A percentile compares a stretch with the other conserved stretches of the same genome.
Evolutionary conservation across 2,888 invertebrate genomes (phyloP).

Genomic region (Lasius fuliginosus): DNA sequence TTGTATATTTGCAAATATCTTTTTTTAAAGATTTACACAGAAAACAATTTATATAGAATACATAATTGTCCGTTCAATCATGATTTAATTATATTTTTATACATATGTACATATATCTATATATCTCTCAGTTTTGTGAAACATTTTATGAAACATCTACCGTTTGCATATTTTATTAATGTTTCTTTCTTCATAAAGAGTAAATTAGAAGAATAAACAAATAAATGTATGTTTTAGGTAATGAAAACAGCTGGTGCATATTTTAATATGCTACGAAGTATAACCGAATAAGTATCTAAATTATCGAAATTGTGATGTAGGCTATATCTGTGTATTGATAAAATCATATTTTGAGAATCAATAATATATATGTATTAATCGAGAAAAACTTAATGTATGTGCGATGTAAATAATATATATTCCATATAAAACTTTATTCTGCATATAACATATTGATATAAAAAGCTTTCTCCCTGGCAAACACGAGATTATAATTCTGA

Average conservation of each 20-base stretch:
- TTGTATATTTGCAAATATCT: neutral
- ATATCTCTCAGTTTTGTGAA: neutral
- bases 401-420: neutral
- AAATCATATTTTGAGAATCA: neutral
- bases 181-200: neutral
- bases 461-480: neutral
- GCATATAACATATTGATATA: neutral
- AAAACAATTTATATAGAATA: neutral
- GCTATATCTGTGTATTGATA: neutral
- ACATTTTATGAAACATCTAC: neutral
- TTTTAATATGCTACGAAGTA: neutral
- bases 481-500: neutral
- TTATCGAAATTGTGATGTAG: neutral
- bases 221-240: constrained; percentile 31
- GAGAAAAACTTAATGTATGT: neutral
- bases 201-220: neutral
- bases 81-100: neutral
- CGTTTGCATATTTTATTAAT: neutral
- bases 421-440: neutral
- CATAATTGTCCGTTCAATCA: neutral
- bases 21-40: neutral
- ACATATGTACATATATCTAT: neutral
- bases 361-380: neutral
- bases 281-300: neutral
- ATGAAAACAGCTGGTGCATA: neutral